phyloP scores from a whole-genome alignment of 2,797 vertebrate species.

The Tokudaia muenninki region DNA sequence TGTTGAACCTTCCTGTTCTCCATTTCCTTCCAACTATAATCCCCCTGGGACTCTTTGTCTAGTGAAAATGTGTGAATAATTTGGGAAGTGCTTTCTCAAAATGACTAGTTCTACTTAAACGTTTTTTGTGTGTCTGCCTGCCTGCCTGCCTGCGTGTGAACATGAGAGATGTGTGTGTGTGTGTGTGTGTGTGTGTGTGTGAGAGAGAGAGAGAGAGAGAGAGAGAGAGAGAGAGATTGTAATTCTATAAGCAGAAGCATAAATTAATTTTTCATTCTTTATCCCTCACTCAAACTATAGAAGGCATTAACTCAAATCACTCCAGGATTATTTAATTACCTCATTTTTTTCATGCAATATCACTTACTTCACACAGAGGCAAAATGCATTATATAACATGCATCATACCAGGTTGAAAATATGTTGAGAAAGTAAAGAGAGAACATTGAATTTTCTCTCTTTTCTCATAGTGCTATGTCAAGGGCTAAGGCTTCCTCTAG shows the following conservation, averaged over 20 bases:
- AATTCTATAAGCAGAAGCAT: not conserved
- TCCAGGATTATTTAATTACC: not conserved
- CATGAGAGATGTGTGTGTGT: too few species aligned
- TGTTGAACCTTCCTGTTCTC: not conserved
- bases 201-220: too few species aligned
- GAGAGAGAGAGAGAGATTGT: not conserved
- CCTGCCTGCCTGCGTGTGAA: not conserved
- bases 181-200: too few species aligned
- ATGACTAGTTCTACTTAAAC: not conserved
- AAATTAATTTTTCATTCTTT: not conserved
- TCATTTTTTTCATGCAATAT: conserved; percentile 60
- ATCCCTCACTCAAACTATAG: not conserved
- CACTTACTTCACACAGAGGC: conserved; percentile 75
- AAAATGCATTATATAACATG: conserved; percentile 68
- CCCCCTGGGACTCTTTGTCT: not conserved
- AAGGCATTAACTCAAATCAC: conserved; percentile 62
- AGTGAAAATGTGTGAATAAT: not conserved
- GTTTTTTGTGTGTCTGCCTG: not conserved
- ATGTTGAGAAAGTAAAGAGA: conserved; percentile 25
- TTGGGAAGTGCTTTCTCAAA: not conserved
- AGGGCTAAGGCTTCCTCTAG: not conserved
- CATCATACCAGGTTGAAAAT: conserved; percentile 70
- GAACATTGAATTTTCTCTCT: not conserved
- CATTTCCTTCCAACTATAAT: not conserved
- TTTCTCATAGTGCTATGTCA: conserved; percentile 26